Conservation (phyloP, 2,797 vertebrate genomes). For the Smutsia temminckii region DNA sequence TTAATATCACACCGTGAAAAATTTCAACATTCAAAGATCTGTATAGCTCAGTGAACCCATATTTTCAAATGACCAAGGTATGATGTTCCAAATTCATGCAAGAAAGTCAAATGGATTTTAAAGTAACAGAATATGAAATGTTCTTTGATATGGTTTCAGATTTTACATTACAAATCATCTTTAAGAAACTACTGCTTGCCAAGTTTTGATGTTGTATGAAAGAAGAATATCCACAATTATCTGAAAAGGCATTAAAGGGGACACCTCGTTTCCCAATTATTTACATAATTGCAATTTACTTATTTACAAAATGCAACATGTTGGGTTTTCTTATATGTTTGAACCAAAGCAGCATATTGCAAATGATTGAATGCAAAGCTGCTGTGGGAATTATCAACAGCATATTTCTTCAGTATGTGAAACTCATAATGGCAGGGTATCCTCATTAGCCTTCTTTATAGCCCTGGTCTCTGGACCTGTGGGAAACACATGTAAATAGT, state of each 20-base stretch:
- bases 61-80: not conserved
- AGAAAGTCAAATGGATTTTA: not conserved
- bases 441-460: not conserved
- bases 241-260: not conserved
- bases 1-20: not conserved
- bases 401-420: not conserved
- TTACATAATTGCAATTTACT: too few species aligned
- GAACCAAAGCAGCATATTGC: not conserved
- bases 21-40: not conserved
- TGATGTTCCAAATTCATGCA: not conserved
- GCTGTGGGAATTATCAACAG: not conserved
- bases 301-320: not conserved
- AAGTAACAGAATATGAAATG: not conserved
- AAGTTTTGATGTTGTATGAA: not conserved
- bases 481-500: not conserved
- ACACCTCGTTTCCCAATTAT: not conserved
- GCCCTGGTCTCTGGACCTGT: not conserved
- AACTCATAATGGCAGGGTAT: not conserved
- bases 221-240: not conserved
- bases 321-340: not conserved
- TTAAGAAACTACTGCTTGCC: not conserved
- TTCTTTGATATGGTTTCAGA: not conserved
- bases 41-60: not conserved
- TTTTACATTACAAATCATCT: not conserved
- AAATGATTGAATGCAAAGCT: not conserved